Evolutionary conservation across 2,888 invertebrate species (phyloP), one percentile per base, ranked within the genome.

Genomic region (Metacarcinus magister): DNA sequence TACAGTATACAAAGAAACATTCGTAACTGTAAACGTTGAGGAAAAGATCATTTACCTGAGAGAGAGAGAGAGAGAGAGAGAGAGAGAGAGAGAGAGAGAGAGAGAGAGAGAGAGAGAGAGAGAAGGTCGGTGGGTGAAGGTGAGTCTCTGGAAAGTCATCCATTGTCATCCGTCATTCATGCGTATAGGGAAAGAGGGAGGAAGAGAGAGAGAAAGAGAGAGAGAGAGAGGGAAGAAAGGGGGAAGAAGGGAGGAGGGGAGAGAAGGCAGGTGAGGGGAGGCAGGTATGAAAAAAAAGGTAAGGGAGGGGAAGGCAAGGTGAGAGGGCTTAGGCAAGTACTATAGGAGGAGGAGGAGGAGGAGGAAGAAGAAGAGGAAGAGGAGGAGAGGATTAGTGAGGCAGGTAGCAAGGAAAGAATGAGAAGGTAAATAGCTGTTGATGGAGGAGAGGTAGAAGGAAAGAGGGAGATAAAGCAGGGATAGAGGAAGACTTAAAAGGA

Each of bases 11-110:
- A 82, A 82, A 82, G 82, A 32, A 82, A 82, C 32, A 82, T 8
- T 32, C 5, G 28, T 82, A 82, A 82, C 82, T 13, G 32, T 28
- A 82, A 82, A 67, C n/a, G 67, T 67, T 0, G 23, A 67, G 54
- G 54, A 13, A 10, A 10, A 54, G 16, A 54, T 46, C 32, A 10
- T 82, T 82, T 28, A 82, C 32, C 5, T 7, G 75, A 75, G 32
- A 82, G 82, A 82, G 82, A 82, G 32, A 82, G 82, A 67, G 67
- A 67, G 67, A 67, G 67, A 67, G 67, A 67, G 67, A 67, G 67
- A 67, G 67, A 67, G 67, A 82, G 82, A 82, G 82, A 82, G 82
- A 82, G 82, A 82, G 82, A 82, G 82, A 82, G 82, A 82, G 82
- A 82, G 82, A 82, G 82, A 82, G 82, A 82, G 82, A 82, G 82